Percentiles rank a stretch among this genome's conserved stretches.
Conservation (phyloP, 1,140 invertebrate species). For the Bombyx mori region ASM3026992v2 NC_085121.1:1629501-1630000, state of each 20-base stretch:
- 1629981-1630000: conserved; percentile 89
- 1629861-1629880: too few species aligned
- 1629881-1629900: too few species aligned
- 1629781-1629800: too few species aligned
- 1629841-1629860: too few species aligned
- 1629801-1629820: too few species aligned
- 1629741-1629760: too few species aligned
- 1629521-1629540: conserved; percentile 50
- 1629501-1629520: conserved; percentile 28
- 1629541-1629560: conserved; percentile 32
- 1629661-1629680: too few species aligned
- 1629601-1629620: conserved; percentile 2
- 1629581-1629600: background rate
- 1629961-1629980: conserved; percentile 72
- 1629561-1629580: conserved; percentile 19
- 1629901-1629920: too few species aligned
- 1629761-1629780: too few species aligned
- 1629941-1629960: conserved; percentile 4
- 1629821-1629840: too few species aligned
- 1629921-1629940: too few species aligned
- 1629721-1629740: too few species aligned
- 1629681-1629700: background rate
- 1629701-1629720: background rate
- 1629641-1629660: background rate
- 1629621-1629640: background rate